Evolutionary conservation across 2,113 vertebrate species (phyloP).

Genomic region (Cyprinus carpio): DNA sequence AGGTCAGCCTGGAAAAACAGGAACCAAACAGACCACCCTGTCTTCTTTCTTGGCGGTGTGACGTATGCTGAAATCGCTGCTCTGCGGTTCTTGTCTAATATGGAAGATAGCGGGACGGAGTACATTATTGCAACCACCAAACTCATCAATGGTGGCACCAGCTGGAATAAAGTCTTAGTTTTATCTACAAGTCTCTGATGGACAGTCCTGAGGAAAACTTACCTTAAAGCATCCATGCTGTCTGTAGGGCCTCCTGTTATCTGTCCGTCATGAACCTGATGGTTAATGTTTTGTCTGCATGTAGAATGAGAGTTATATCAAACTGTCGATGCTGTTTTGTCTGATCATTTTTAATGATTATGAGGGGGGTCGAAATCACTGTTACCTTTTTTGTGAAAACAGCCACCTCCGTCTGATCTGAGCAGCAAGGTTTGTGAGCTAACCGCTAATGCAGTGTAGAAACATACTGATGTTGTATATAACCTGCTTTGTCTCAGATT

Average conservation of each 20-base stretch:
- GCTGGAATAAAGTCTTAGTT: conserved; percentile 92
- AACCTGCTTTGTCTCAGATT: neutral
- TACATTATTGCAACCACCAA: conserved; percentile 97
- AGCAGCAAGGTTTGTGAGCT: neutral
- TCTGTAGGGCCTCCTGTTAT: neutral
- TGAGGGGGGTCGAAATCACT: neutral
- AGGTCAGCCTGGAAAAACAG: conserved; percentile 96
- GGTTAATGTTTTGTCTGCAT: neutral
- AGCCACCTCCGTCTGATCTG: neutral
- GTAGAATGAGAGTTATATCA: neutral
- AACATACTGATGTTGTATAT: neutral
- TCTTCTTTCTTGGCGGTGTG: conserved; percentile 96
- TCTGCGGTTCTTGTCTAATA: conserved; percentile 92
- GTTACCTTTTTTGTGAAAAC: neutral
- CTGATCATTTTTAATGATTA: neutral
- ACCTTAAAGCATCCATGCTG: conserved; percentile 65
- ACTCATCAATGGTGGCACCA: conserved; percentile 91
- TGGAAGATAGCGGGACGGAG: conserved; percentile 95
- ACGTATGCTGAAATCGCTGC: conserved; percentile 94
- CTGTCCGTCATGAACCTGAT: neutral
- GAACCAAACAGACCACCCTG: conserved; percentile 84
- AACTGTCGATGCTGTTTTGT: neutral
- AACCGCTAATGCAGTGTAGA: neutral
- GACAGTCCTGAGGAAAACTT: conserved; percentile 84
- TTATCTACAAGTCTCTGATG: too few relatives aligned